Conservation (phyloP, 1,140 invertebrate species). For the Chelonus insularis region DNA sequence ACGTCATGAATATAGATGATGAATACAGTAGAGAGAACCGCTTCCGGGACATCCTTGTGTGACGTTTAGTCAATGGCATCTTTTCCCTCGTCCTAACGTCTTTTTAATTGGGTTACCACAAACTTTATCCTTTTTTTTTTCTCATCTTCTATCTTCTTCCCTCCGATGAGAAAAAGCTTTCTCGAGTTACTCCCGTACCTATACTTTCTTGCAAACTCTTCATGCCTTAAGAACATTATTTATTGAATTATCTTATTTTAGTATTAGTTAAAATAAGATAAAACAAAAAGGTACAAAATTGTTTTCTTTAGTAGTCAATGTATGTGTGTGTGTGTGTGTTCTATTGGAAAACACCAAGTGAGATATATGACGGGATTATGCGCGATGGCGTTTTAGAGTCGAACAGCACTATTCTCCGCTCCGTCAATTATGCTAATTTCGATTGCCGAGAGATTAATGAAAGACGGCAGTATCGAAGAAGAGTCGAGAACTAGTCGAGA, state of each 20-base stretch:
- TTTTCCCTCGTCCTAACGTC: constrained; percentile 25
- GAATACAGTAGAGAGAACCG: constrained; percentile 28
- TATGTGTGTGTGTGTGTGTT: constrained; percentile 45
- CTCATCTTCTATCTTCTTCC: not conserved
- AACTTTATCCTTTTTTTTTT: constrained; percentile 16
- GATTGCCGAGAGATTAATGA: constrained; percentile 59
- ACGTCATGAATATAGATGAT: constrained; percentile 34
- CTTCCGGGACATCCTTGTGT: constrained; percentile 21
- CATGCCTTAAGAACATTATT: not conserved
- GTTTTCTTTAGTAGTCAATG: too few relatives aligned
- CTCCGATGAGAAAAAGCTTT: constrained; percentile 16
- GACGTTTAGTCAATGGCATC: constrained; percentile 21
- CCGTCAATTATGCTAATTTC: constrained; percentile 61
- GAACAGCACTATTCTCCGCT: constrained; percentile 57
- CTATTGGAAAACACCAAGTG: constrained; percentile 57
- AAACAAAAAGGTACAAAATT: too few relatives aligned
- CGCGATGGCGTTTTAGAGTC: constrained; percentile 56
- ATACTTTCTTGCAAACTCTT: not conserved
- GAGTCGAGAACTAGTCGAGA: not conserved
- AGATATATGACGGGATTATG: constrained; percentile 58
- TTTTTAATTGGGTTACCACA: constrained; percentile 33
- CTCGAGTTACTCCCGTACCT: not conserved
- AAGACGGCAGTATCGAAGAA: constrained; percentile 47
- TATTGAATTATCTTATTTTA: not conserved
- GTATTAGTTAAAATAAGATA: not conserved